Percentiles rank a stretch among this genome's conserved stretches.
These are phyloP conservation scores for Electrophaes corylata DNA, from an alignment of 2,888 invertebrate genomes.

Conservation along the genomic window DNA sequence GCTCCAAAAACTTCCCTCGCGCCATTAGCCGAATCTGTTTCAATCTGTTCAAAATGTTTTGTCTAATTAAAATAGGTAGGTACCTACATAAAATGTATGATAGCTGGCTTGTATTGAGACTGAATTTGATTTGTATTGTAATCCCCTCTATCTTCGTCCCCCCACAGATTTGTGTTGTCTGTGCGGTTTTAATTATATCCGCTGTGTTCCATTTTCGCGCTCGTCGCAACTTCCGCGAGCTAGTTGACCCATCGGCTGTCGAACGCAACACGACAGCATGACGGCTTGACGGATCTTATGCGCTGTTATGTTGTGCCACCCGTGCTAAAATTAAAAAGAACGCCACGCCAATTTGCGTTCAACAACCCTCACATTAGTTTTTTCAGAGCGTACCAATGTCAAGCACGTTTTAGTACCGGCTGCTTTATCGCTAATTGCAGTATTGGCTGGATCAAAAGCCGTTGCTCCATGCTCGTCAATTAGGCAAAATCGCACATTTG, in stretches of 20 bases:
- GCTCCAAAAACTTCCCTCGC: constrained; percentile 31
- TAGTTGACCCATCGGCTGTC: constrained; percentile 64
- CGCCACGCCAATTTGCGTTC: constrained; percentile 59
- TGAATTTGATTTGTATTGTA: constrained; percentile 72
- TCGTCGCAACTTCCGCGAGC: constrained; percentile 73
- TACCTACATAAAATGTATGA: no score
- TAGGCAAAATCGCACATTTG: constrained; percentile 77
- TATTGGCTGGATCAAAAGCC: constrained; percentile 65
- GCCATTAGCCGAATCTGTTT: constrained; percentile 25
- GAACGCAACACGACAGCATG: constrained; percentile 51
- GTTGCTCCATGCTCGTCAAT: constrained; percentile 74
- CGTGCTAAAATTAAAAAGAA: constrained; percentile 47
- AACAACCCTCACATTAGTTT: constrained; percentile 47
- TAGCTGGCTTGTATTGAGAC: constrained; percentile 43
- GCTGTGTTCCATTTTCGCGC: constrained; percentile 79
- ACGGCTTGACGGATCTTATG: constrained; percentile 46
- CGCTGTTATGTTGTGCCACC: constrained; percentile 27
- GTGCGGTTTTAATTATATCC: constrained; percentile 81
- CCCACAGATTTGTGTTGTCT: constrained; percentile 62
- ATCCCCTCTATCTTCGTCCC: constrained; percentile 53
- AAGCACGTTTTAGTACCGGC: constrained; percentile 39
- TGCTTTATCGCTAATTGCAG: constrained; percentile 59
- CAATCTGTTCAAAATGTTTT: constrained; percentile 18
- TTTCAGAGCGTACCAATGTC: constrained; percentile 38
- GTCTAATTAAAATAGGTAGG: constrained; percentile 33